Percentiles rank a stretch among this genome's conserved stretches.
These are phyloP conservation scores for Siphamia tubifer DNA, from an alignment of 2,113 vertebrate species.

Conservation along the genomic window DNA sequence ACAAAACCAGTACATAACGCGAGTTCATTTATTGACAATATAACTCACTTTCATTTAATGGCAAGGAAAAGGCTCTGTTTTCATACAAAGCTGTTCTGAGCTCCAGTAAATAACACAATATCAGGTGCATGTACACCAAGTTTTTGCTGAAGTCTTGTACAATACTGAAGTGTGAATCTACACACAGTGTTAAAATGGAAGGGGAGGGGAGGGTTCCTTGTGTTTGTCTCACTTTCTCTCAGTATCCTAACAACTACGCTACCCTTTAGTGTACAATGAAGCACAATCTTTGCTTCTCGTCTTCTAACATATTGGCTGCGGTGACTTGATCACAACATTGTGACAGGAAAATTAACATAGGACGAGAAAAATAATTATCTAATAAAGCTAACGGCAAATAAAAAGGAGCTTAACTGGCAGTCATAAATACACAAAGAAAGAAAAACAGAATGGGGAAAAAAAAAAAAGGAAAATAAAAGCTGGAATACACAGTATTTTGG, in stretches of 20 bases:
- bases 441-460: not conserved
- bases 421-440: constrained; percentile 34
- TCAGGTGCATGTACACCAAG: not conserved
- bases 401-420: not conserved
- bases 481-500: constrained; percentile 32
- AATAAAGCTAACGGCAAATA: constrained; percentile 1
- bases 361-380: not conserved
- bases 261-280: not conserved
- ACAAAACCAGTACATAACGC: constrained; percentile 1
- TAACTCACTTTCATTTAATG: not conserved
- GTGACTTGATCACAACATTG: not conserved
- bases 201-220: not conserved
- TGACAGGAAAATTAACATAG: not conserved
- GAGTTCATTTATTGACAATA: constrained; percentile 1
- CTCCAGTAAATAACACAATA: constrained; percentile 23
- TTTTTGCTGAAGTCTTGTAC: constrained; percentile 10
- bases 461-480: not conserved
- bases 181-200: not conserved
- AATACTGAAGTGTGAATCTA: constrained; percentile 10
- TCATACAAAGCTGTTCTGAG: not conserved
- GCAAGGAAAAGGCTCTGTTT: not conserved
- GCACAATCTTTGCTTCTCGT: not conserved
- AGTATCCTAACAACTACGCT: not conserved
- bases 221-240: constrained; percentile 2
- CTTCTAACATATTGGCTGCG: not conserved